Base-by-base conservation (phyloP, 2,797 vertebrate genomes). In the Martes flavigula region DNA sequence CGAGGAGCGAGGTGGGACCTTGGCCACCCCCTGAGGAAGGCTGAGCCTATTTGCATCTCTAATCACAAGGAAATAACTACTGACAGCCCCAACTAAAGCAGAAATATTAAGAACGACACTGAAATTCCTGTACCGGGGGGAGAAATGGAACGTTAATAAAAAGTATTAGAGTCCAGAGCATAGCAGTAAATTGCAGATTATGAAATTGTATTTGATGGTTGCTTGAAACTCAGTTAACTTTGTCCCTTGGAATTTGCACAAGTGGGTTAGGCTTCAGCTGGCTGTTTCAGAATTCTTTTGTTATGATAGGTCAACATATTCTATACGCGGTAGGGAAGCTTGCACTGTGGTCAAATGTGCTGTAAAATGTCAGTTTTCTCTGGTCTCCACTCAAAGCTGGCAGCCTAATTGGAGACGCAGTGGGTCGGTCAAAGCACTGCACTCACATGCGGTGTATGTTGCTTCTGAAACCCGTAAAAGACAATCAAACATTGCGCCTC, bases 41-140 rank as follows among this genome's bases (percentile, higher is more conserved):
- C 87, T 38, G 93, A 78, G 14, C 73, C 78, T 48, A 48, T 96
- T 87, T 97, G 90, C 83, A 51, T 96, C 78, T 90, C 90, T 84
- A 94, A 94, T 56, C 87, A 46, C 93, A 87, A 96, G 97, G 97
- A 97, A 97, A 97, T 97, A 38, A 93, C 86, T 77, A 4, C 79
- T 90, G 96, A 96, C 91, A 96, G 94, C 20, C 56, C 93, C 75
- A 93, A 70, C 70, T 60, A 78, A 73, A 87, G 90, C 78, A 95
- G 70, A 81, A 88, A 46, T 70, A 96, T 96, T 95, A 97, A 91
- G 87, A 92, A 89, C 35, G 85, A 95, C 0, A 86, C 66, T 21
- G 51, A 73, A 23, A 68, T 62, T 95, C 68, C 97, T 86, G 87
- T 25, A 87, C 20, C 40, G 58, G 95, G 86, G 78, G 90, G 27